phyloP scores from a whole-genome alignment of 1,140 invertebrate genomes.

The Cryptotermes secundus region DNA sequence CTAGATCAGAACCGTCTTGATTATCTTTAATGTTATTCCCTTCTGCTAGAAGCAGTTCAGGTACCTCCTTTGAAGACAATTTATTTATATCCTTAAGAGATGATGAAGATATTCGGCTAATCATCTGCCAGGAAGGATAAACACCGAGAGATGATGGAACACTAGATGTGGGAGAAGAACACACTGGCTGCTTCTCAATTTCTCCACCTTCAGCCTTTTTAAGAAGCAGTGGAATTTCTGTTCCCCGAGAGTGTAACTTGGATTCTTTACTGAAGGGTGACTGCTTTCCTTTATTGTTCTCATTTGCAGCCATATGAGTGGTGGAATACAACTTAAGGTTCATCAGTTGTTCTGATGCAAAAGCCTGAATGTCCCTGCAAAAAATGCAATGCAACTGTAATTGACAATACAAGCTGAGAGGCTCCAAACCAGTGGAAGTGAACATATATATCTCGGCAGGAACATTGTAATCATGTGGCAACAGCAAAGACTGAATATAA shows the following conservation, averaged over 20 bases:
- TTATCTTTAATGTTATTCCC: background rate
- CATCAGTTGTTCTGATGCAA: background rate
- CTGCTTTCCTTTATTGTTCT: background rate
- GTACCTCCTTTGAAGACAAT: background rate
- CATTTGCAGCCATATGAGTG: background rate
- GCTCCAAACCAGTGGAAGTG: background rate
- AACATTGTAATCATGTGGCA: too few species aligned
- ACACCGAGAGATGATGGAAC: background rate
- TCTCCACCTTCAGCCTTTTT: background rate
- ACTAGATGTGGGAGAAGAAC: background rate
- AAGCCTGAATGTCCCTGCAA: background rate
- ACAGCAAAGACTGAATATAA: too few species aligned
- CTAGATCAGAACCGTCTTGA: background rate
- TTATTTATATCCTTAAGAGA: background rate
- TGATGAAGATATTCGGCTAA: background rate
- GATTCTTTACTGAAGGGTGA: background rate
- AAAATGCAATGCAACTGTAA: background rate
- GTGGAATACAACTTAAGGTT: background rate
- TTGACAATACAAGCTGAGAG: background rate
- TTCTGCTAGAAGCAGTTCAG: background rate
- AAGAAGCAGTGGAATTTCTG: background rate
- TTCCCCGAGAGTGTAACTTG: background rate
- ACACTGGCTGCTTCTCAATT: background rate
- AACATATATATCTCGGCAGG: background rate
- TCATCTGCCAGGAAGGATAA: background rate